These are phyloP conservation scores for Heliconius ethilla DNA, from an alignment of 2,888 invertebrate species.

Conservation along the genomic window DNA sequence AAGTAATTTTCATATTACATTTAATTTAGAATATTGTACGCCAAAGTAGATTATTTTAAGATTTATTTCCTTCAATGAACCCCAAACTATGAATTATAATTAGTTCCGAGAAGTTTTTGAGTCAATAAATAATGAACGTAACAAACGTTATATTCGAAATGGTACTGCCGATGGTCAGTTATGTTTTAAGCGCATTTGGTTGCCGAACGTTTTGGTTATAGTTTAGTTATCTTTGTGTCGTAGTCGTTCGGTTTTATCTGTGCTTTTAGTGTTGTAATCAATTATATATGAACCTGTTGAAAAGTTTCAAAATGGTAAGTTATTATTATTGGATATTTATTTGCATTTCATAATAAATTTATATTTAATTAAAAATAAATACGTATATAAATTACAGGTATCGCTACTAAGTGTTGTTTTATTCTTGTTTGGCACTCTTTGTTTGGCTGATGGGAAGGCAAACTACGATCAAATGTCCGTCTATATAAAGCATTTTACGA, in stretches of 20 bases:
- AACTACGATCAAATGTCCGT: not conserved
- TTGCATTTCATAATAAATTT: not conserved
- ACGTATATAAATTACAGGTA: constrained; percentile 27
- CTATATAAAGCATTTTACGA: constrained; percentile 13
- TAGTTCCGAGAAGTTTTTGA: constrained; percentile 27
- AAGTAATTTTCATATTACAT: not conserved
- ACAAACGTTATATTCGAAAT: constrained; percentile 11
- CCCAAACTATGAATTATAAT: constrained; percentile 21
- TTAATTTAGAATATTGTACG: not conserved
- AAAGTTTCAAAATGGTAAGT: constrained; percentile 4
- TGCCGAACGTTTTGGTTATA: constrained; percentile 1
- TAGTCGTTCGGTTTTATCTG: not conserved
- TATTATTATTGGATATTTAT: not conserved
- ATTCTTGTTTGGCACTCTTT: not conserved
- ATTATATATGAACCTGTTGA: not conserved
- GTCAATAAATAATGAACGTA: constrained; percentile 19
- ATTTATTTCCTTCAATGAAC: constrained; percentile 17
- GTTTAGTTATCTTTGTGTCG: not conserved
- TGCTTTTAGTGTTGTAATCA: not conserved
- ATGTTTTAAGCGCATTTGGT: constrained; percentile 13
- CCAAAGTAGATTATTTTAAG: not conserved
- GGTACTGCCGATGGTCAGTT: constrained; percentile 12
- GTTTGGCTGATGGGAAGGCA: constrained; percentile 2
- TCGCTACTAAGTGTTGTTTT: constrained; percentile 3
- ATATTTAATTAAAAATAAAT: not conserved